Conservation (phyloP, 2,113 vertebrate genomes). For the Chloropsis hardwickii region DNA sequence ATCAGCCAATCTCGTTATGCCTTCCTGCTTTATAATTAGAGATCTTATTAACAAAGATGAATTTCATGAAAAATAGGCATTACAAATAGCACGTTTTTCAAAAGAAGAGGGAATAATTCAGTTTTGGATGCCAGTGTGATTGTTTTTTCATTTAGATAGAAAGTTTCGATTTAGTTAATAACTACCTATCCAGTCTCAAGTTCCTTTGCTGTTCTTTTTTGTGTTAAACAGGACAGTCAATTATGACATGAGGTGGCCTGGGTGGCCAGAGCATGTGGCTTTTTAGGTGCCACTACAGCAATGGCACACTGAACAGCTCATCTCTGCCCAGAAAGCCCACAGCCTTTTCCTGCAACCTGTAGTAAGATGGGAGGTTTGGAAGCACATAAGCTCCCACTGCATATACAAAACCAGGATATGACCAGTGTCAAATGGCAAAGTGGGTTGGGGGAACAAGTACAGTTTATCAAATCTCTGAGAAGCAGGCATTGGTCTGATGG, state of each 20-base stretch:
- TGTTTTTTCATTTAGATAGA: neutral
- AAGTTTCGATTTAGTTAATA: neutral
- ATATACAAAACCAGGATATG: neutral
- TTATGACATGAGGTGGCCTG: neutral
- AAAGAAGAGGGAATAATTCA: neutral
- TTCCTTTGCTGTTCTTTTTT: neutral
- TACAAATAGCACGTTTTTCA: constrained; percentile 22
- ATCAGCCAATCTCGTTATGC: constrained; percentile 47
- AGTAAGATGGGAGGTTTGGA: neutral
- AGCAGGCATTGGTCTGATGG: neutral
- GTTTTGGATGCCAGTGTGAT: neutral
- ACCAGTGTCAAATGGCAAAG: neutral
- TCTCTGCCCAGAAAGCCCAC: neutral
- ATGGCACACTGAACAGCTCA: neutral
- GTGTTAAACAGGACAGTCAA: neutral
- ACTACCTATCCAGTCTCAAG: neutral
- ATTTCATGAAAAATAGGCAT: constrained; percentile 48
- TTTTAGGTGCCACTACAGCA: neutral
- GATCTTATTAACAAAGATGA: constrained; percentile 56
- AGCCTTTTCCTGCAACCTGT: neutral
- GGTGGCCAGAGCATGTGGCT: neutral
- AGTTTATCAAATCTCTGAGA: neutral
- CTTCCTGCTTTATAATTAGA: constrained; percentile 68
- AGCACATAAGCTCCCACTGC: neutral
- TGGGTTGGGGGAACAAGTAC: neutral